phyloP scores from a whole-genome alignment of 37 sponge, comb jelly and placozoan genomes.

The Eunapius fragilis region DNA sequence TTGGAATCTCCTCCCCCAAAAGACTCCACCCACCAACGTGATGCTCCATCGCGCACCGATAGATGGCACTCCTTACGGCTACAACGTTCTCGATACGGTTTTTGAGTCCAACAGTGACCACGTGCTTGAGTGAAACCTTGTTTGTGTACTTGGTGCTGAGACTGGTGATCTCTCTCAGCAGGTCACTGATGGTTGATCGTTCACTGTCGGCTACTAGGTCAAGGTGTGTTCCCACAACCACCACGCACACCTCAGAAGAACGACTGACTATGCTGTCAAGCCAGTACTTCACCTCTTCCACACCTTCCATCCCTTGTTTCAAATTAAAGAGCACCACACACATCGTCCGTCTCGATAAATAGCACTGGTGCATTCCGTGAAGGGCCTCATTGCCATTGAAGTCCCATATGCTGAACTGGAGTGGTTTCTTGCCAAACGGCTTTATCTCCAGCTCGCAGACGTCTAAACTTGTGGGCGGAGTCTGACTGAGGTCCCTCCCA shows the following conservation, averaged over 20 bases:
- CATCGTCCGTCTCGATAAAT: slow-evolving; percentile 67
- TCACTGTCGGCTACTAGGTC: slow-evolving; percentile 51
- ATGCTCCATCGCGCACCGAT: slow-evolving; percentile 44
- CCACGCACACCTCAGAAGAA: slow-evolving; percentile 31
- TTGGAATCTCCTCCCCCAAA: slow-evolving; percentile 61
- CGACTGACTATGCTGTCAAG: slow-evolving; percentile 72
- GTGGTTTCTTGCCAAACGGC: slow-evolving; percentile 3
- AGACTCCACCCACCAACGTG: slow-evolving; percentile 22
- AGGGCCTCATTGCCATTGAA: slow-evolving; percentile 77
- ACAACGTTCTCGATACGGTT: slow-evolving; percentile 33
- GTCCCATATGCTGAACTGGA: slow-evolving; percentile 86
- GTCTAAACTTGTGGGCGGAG: slow-evolving; percentile 71
- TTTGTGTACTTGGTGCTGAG: not conserved
- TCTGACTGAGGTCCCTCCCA: slow-evolving; percentile 25
- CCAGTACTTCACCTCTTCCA: slow-evolving; percentile 68
- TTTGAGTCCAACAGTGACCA: slow-evolving; percentile 12
- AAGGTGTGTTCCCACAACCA: slow-evolving; percentile 76
- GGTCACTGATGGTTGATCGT: not conserved
- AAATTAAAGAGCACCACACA: slow-evolving; percentile 71
- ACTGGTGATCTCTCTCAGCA: not conserved
- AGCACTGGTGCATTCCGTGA: slow-evolving; percentile 84
- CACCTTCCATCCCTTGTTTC: slow-evolving; percentile 54
- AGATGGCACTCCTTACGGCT: slow-evolving; percentile 42
- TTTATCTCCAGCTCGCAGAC: slow-evolving; percentile 58
- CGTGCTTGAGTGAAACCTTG: not conserved